Evolutionary conservation across 2,797 vertebrate genomes (phyloP).

Genomic region (Nannoperca australis): DNA sequence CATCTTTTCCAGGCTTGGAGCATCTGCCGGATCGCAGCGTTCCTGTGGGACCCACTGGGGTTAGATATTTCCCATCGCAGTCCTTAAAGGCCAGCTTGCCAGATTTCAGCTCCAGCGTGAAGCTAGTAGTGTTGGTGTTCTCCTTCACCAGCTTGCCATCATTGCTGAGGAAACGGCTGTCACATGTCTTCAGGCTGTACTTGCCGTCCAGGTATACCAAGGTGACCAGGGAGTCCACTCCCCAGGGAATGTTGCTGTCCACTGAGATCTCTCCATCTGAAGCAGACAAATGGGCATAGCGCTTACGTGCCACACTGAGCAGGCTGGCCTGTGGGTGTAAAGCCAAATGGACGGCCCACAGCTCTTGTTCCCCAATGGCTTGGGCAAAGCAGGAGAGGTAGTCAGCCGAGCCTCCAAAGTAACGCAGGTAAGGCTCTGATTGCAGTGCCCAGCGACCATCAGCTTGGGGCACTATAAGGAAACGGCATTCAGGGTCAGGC

Average conservation of each 20-base stretch:
- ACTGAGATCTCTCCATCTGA: conserved; percentile 92
- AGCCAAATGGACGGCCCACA: conserved; percentile 96
- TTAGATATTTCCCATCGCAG: conserved; percentile 93
- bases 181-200: conserved; percentile 94
- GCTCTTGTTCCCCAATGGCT: conserved; percentile 90
- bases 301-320: conserved; percentile 93
- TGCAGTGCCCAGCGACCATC: conserved; percentile 96
- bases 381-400: conserved; percentile 95
- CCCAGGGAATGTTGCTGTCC: conserved; percentile 96
- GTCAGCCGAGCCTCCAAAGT: conserved; percentile 94
- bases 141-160: conserved; percentile 92
- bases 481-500: conserved; percentile 89
- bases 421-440: conserved; percentile 91
- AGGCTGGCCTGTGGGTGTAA: conserved; percentile 96
- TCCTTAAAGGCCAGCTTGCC: conserved; percentile 97
- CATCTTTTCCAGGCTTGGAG: conserved; percentile 94
- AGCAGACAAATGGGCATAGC: conserved; percentile 93
- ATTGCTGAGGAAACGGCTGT: conserved; percentile 93
- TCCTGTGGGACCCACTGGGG: conserved; percentile 91
- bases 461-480: conserved; percentile 92
- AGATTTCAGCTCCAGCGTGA: conserved; percentile 94
- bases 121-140: conserved; percentile 85
- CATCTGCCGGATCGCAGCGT: conserved; percentile 92
- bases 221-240: conserved; percentile 94
- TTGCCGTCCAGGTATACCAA: conserved; percentile 92